A percentile compares a stretch with the other conserved stretches of the same genome.
phyloP scores from a whole-genome alignment of 1,140 invertebrate species.

The Capitella teleta region DNA sequence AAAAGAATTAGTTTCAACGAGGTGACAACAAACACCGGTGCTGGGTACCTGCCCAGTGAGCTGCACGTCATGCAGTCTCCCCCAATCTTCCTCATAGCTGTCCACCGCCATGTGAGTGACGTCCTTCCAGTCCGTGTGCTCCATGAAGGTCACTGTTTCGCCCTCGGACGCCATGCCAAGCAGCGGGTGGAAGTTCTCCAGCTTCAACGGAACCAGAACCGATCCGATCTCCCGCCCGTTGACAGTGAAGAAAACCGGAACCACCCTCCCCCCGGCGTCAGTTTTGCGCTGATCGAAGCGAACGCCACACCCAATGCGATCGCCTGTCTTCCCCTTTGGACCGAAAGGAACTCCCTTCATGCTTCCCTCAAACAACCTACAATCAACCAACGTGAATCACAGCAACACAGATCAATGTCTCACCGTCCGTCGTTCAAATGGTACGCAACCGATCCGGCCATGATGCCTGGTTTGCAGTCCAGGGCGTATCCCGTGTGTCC shows the following conservation, averaged over 20 bases:
- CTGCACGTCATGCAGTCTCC: slow-evolving; percentile 46
- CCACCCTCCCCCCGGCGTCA: slow-evolving; percentile 16
- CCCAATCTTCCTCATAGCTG: slow-evolving; percentile 49
- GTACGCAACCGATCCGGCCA: too few species aligned
- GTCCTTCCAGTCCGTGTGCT: slow-evolving; percentile 41
- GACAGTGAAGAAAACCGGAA: slow-evolving; percentile 44
- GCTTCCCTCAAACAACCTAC: slow-evolving; percentile 17
- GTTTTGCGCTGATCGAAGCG: slow-evolving; percentile 26
- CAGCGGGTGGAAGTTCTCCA: slow-evolving; percentile 39
- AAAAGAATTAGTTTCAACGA: neutral
- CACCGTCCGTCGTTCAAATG: too few species aligned
- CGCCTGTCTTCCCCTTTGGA: slow-evolving; percentile 39
- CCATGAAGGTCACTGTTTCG: slow-evolving; percentile 37
- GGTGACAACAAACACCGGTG: neutral
- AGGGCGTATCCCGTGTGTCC: too few species aligned
- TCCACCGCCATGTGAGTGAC: slow-evolving; percentile 48
- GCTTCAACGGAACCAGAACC: slow-evolving; percentile 23
- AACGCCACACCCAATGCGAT: slow-evolving; percentile 45
- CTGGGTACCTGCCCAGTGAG: slow-evolving; percentile 45
- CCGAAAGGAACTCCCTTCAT: slow-evolving; percentile 36
- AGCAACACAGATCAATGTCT: neutral
- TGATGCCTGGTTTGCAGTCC: too few species aligned
- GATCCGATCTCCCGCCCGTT: slow-evolving; percentile 43
- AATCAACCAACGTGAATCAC: neutral
- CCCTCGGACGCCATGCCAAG: slow-evolving; percentile 41